A percentile compares a stretch with the other conserved stretches of the same genome.
These are phyloP conservation scores for Poicephalus gulielmi DNA, from an alignment of 2,113 vertebrate species.

Conservation along the genomic window DNA sequence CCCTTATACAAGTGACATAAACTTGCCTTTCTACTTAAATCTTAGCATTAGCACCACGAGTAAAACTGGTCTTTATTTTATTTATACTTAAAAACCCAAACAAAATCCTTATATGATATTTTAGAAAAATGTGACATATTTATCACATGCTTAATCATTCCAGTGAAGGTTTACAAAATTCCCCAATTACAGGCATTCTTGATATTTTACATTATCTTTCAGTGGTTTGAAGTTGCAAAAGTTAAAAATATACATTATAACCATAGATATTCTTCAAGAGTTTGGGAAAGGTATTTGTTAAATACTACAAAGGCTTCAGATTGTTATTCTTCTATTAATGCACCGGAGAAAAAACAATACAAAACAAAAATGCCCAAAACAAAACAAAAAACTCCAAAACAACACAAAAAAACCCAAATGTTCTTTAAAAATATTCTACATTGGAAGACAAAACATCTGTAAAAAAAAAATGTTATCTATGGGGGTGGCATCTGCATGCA, in stretches of 20 bases:
- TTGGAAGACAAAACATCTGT: background rate
- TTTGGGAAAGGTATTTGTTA: background rate
- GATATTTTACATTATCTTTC: background rate
- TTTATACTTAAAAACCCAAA: background rate
- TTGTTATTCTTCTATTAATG: background rate
- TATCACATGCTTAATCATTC: background rate
- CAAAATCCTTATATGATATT: background rate
- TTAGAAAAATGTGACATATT: background rate
- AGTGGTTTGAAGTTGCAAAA: background rate
- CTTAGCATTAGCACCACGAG: background rate
- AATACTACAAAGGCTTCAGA: background rate
- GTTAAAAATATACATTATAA: background rate
- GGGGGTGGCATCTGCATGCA: background rate
- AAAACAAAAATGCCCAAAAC: background rate
- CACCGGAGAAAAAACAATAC: background rate
- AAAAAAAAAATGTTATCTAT: background rate
- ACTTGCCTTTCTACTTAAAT: background rate
- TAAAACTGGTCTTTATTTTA: background rate
- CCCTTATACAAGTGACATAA: background rate
- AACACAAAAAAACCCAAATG: fast-evolving
- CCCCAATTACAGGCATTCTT: background rate
- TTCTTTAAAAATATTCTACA: background rate
- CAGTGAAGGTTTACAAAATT: background rate
- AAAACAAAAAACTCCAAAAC: background rate
- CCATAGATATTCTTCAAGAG: background rate